Percentiles rank a stretch among this genome's conserved stretches.
These are phyloP conservation scores for Trissonchulus latispiculum DNA, from an alignment of 2,888 invertebrate species.

Conservation along the genomic window DNA sequence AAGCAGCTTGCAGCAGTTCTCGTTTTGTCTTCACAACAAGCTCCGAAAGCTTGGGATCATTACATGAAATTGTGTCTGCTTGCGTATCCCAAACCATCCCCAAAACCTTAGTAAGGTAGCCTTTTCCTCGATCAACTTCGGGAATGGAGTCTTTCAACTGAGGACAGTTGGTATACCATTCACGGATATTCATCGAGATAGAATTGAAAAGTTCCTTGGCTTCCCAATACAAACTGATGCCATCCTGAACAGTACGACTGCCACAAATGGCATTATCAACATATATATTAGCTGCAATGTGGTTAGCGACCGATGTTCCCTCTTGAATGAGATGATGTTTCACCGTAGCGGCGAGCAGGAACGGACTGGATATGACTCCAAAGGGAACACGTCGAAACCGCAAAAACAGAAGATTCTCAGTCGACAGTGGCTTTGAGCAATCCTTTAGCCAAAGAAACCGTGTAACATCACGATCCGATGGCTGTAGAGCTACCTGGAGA, in stretches of 20 bases:
- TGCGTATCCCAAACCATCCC: constrained; percentile 11
- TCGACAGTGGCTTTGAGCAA: background rate
- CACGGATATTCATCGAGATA: constrained; percentile 20
- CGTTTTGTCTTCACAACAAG: background rate
- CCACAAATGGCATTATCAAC: constrained; percentile 27
- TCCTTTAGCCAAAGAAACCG: constrained; percentile 27
- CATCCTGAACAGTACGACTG: constrained; percentile 18
- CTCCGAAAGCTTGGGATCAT: background rate
- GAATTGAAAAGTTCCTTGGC: constrained; percentile 24
- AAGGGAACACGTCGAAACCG: constrained; percentile 15
- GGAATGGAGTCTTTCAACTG: background rate
- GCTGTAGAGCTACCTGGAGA: constrained; percentile 24
- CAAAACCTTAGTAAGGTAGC: background rate
- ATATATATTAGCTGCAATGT: constrained; percentile 25
- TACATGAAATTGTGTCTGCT: background rate
- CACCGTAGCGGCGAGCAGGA: constrained; percentile 15
- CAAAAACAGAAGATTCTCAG: background rate
- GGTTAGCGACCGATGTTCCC: background rate
- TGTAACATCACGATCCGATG: constrained; percentile 24
- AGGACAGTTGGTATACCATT: constrained; percentile 16
- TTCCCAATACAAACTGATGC: constrained; percentile 10
- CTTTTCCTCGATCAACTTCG: background rate
- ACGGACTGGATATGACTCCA: constrained; percentile 22
- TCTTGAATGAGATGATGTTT: constrained; percentile 6
- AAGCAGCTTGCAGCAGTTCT: background rate